Evolutionary conservation across 2,113 vertebrate genomes (phyloP).

Genomic region (Dicentrarchus labrax): DNA sequence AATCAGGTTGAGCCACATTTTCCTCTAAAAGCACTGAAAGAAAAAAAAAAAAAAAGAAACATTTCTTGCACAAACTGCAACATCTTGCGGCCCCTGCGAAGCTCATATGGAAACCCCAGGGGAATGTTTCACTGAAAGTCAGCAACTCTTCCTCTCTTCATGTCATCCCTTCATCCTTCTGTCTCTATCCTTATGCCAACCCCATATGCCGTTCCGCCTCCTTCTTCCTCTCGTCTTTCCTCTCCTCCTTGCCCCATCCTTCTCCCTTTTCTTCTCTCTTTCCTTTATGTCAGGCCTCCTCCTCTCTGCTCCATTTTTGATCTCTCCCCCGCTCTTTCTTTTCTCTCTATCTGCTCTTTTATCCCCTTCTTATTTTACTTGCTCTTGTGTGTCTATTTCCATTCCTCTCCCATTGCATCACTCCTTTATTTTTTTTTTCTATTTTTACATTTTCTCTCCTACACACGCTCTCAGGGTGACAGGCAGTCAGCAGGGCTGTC

Average conservation of each 20-base stretch:
- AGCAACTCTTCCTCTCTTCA: conserved; percentile 57
- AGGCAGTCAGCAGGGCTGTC: conserved; percentile 52
- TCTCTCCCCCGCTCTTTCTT: neutral
- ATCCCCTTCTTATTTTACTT: neutral
- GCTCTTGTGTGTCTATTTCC: neutral
- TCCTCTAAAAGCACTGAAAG: neutral
- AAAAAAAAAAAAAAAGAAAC: conserved; percentile 11
- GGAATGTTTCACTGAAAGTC: conserved; percentile 57
- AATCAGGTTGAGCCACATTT: neutral
- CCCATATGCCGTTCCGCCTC: conserved; percentile 37
- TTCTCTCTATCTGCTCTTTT: neutral
- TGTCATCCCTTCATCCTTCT: conserved; percentile 57
- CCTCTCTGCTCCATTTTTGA: too few relatives aligned
- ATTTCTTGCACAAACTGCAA: conserved; percentile 13
- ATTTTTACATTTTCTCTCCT: neutral
- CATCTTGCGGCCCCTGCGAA: conserved; percentile 50
- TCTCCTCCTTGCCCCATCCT: neutral
- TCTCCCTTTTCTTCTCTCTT: too few relatives aligned
- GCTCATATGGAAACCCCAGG: conserved; percentile 61
- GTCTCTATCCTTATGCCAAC: conserved; percentile 59
- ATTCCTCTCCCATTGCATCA: neutral
- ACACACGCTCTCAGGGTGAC: conserved; percentile 45
- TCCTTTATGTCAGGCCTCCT: neutral
- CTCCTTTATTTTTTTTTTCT: neutral
- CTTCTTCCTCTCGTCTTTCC: neutral